A percentile compares a stretch with the other conserved stretches of the same genome.
Conservation (phyloP, 1,140 invertebrate species). For the Neodiprion virginianus region DNA sequence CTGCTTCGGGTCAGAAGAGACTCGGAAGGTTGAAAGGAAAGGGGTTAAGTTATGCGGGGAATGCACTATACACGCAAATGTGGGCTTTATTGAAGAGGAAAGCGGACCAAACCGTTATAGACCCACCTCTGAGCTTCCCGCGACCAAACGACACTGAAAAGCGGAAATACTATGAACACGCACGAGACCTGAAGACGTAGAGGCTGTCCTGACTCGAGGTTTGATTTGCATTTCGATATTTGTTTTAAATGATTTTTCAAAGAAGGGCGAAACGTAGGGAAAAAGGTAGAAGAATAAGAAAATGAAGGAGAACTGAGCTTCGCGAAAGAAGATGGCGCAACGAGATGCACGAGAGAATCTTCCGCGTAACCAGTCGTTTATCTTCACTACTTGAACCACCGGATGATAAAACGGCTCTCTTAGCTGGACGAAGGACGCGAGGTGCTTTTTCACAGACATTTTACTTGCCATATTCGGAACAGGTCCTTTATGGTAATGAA, state of each 20-base stretch:
- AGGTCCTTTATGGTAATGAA: conserved; percentile 5
- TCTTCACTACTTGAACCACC: neutral
- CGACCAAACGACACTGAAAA: neutral
- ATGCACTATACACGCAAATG: conserved; percentile 49
- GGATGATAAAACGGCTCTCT: conserved; percentile 7
- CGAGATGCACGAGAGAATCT: neutral
- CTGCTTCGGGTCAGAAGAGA: neutral
- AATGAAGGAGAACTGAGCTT: neutral
- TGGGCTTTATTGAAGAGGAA: conserved; percentile 34
- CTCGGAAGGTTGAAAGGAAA: conserved; percentile 9
- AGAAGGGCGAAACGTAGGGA: too few relatives aligned
- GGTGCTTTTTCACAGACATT: conserved; percentile 5
- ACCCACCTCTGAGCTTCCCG: neutral
- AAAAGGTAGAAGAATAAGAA: neutral
- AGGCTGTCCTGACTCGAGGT: neutral
- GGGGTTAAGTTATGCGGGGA: conserved; percentile 42
- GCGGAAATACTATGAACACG: neutral
- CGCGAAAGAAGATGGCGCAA: neutral
- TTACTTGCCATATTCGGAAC: conserved; percentile 1
- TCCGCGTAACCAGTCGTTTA: conserved; percentile 5
- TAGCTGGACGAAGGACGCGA: conserved; percentile 4
- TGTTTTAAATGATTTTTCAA: too few relatives aligned
- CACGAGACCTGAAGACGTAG: conserved; percentile 16
- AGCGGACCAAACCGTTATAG: conserved; percentile 24
- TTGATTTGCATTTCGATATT: too few relatives aligned